Percentiles rank a stretch among this genome's conserved stretches.
These are phyloP conservation scores for Dinocampus coccinellae DNA, from an alignment of 2,888 invertebrate genomes.

Conservation along the genomic window DNA sequence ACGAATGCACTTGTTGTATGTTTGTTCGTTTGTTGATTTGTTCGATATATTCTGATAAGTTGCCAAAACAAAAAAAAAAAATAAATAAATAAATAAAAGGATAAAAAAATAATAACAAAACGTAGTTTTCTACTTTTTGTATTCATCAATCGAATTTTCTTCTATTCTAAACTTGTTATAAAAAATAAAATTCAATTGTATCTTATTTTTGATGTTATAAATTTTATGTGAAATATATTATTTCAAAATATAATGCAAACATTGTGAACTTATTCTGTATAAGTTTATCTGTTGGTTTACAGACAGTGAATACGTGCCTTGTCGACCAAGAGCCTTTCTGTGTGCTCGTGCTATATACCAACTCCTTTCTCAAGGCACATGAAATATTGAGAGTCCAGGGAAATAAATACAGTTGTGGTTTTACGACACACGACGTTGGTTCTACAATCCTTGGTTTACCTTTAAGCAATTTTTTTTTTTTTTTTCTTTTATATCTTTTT, in stretches of 20 bases:
- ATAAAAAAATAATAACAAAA: too few relatives aligned
- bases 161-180: too few relatives aligned
- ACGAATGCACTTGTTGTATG: background rate
- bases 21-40: background rate
- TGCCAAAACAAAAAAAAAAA: too few relatives aligned
- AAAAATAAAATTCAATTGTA: too few relatives aligned
- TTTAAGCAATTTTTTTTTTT: background rate
- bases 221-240: background rate
- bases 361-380: background rate
- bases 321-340: background rate
- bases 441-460: background rate
- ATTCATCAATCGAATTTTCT: too few relatives aligned
- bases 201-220: background rate
- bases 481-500: background rate
- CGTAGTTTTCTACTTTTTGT: too few relatives aligned
- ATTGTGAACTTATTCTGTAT: background rate
- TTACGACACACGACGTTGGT: background rate
- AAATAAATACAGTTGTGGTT: background rate
- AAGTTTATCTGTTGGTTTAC: background rate
- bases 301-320: background rate
- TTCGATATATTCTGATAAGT: background rate
- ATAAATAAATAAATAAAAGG: too few relatives aligned
- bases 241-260: background rate
- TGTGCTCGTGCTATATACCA: background rate
- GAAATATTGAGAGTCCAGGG: background rate